Conservation (phyloP, 2,888 invertebrate genomes). For the Achlya flavicornis region DNA sequence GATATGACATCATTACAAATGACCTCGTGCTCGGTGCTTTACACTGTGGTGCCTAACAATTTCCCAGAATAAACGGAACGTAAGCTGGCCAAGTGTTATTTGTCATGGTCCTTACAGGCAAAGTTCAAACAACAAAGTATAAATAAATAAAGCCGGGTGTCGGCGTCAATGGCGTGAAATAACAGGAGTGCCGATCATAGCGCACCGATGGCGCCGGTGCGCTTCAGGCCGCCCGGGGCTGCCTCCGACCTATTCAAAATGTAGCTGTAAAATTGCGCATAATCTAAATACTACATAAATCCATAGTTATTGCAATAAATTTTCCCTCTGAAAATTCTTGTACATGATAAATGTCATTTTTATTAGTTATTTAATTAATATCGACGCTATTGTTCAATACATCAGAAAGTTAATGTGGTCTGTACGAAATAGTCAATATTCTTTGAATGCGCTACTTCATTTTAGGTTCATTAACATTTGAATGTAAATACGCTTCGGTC, state of each 20-base stretch:
- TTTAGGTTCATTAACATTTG: slow-evolving; percentile 30
- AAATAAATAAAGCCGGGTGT: slow-evolving; percentile 55
- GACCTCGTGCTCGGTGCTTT: slow-evolving; percentile 20
- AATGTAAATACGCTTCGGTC: slow-evolving; percentile 21
- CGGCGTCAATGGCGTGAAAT: slow-evolving; percentile 62
- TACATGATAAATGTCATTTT: not conserved
- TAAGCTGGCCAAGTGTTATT: slow-evolving; percentile 55
- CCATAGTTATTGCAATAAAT: not conserved
- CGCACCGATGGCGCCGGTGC: slow-evolving; percentile 37
- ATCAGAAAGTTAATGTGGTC: not conserved
- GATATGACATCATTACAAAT: slow-evolving; percentile 22
- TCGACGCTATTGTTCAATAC: not conserved
- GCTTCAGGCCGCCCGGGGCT: slow-evolving; percentile 40
- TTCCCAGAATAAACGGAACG: slow-evolving; percentile 51
- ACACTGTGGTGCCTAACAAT: slow-evolving; percentile 54
- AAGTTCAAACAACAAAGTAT: slow-evolving; percentile 60
- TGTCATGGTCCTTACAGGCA: slow-evolving; percentile 56
- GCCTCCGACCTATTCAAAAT: slow-evolving; percentile 38
- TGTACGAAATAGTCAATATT: not conserved
- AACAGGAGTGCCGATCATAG: slow-evolving; percentile 56
- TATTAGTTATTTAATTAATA: not conserved
- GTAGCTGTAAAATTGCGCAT: slow-evolving; percentile 31
- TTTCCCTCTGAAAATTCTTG: not conserved
- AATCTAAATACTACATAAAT: not conserved
- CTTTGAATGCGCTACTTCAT: not conserved